phyloP scores from a whole-genome alignment of 2,113 vertebrate genomes.

The Coptodon rendalli region DNA sequence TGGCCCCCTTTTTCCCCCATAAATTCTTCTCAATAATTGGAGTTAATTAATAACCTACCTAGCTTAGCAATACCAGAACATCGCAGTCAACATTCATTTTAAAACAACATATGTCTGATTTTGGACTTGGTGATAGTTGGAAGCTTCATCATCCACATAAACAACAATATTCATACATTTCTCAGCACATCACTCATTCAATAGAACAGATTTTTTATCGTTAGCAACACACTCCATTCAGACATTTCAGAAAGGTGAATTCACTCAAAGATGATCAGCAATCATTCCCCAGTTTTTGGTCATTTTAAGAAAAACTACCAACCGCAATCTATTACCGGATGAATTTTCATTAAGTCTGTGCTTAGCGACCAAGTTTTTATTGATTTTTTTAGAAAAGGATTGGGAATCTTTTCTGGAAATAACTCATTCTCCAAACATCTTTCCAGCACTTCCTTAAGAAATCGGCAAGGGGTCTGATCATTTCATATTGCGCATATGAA shows the following conservation, averaged over 20 bases:
- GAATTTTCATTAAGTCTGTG: background rate
- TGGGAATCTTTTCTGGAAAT: background rate
- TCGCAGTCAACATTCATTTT: background rate
- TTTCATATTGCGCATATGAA: background rate
- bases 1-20: accelerated
- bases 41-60: background rate
- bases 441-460: background rate
- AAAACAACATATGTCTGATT: background rate
- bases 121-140: background rate
- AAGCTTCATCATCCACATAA: background rate
- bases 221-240: background rate
- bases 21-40: background rate
- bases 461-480: background rate
- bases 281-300: background rate
- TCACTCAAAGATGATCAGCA: background rate
- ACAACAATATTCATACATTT: background rate
- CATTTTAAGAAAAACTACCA: background rate
- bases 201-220: background rate
- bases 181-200: background rate
- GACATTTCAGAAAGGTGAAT: background rate
- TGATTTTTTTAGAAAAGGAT: background rate
- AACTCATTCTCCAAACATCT: background rate
- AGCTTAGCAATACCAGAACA: background rate
- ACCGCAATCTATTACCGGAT: background rate
- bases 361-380: background rate